Evolutionary conservation across 1,140 invertebrate genomes (phyloP), one percentile per base, ranked within the genome.

Genomic region (Cyclargus thomasi): DNA sequence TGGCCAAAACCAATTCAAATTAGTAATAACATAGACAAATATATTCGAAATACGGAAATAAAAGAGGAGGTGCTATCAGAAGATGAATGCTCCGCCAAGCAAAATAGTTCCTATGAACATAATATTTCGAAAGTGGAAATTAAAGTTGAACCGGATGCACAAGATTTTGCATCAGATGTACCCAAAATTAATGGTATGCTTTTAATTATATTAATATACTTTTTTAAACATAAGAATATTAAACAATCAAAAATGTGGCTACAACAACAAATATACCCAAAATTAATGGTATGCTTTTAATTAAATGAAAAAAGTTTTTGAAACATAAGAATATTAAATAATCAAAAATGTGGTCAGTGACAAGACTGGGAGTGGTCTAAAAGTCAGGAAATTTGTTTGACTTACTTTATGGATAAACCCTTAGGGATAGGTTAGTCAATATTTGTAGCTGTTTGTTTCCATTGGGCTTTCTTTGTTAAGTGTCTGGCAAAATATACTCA

Each of bases 1-100:
- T 89, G 85, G 86, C 86, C 86, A 7, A 82, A 82, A 73, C 86
- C 85, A 0, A 89, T 89, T 64, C 77, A 85, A 70, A 67, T 87
- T 0, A 77, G 83, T 21, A 82, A 77, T 66, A 82, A 78, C 67
- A 22, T 86, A 5, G 74, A 78, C 29, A 73, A 62, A 10, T 22
- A 20, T 75, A 73, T 75, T 36, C 74, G 70, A 67, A 5, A 74
- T 39, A 66, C 70, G 20, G 66, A 81, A 29, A 65, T 87, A 1
- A 89, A 89, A 65, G 72, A 86, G 69, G 86, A 89, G 71, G 67
- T 82, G 0, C 8, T 82, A n/a, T 82, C 83, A 0, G 86, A 89
- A 69, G 78, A 82, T 18, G 85, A 85, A 47, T 67, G 68, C 65
- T 59, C 39, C 18, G 55, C 63, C 57, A 68, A 70, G 63, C 74